Conservation (phyloP, 1,140 invertebrate genomes). For the Ceratosolen solmsi region DNA sequence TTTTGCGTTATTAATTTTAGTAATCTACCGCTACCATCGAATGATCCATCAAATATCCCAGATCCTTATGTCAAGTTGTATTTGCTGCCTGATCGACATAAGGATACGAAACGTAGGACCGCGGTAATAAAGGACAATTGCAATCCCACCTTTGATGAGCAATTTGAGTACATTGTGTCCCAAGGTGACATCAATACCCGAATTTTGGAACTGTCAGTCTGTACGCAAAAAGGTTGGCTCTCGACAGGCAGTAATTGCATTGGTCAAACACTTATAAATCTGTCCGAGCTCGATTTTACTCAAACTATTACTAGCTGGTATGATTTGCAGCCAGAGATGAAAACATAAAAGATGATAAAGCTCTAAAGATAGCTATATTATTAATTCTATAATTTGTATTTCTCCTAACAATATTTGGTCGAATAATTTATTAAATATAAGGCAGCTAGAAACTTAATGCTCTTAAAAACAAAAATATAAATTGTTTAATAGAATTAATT, state of each 20-base stretch:
- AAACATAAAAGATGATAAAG: constrained; percentile 64
- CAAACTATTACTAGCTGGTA: constrained; percentile 81
- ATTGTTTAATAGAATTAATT: too few species aligned
- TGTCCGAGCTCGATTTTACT: constrained; percentile 79
- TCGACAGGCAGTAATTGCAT: constrained; percentile 85
- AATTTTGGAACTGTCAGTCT: constrained; percentile 85
- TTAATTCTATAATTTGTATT: background rate
- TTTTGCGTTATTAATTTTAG: constrained; percentile 69
- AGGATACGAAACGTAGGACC: constrained; percentile 93
- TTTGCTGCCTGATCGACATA: constrained; percentile 88
- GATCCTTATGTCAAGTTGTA: constrained; percentile 97
- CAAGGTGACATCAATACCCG: constrained; percentile 82
- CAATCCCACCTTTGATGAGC: constrained; percentile 93
- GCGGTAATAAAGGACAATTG: constrained; percentile 90
- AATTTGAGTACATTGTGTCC: constrained; percentile 88
- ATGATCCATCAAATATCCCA: constrained; percentile 90
- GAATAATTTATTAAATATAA: constrained; percentile 1
- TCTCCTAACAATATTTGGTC: background rate
- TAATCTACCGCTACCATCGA: constrained; percentile 83
- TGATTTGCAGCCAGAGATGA: constrained; percentile 79
- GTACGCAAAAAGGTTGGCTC: constrained; percentile 87
- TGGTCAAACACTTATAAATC: constrained; percentile 82
- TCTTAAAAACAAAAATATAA: too few species aligned
- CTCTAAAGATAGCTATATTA: constrained; percentile 20
- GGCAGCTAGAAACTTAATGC: background rate